phyloP scores from a whole-genome alignment of 2,797 vertebrate genomes.

The Remorina albescens region DNA sequence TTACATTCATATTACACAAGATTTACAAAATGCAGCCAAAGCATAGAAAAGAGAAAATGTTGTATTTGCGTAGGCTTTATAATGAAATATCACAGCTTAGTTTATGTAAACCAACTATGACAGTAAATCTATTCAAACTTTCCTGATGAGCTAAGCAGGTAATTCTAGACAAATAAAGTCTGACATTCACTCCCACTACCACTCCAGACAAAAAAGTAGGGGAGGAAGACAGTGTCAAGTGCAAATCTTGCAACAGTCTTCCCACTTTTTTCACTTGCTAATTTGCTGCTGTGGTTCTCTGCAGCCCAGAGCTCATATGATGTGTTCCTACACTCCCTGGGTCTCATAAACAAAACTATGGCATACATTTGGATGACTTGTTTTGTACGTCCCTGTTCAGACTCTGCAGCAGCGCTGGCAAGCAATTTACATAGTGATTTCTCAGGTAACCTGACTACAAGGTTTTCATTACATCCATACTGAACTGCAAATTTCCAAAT shows the following conservation, averaged over 20 bases:
- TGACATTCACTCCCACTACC: conserved; percentile 43
- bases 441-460: conserved; percentile 40
- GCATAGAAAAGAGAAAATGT: conserved; percentile 50
- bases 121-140: conserved; percentile 66
- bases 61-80: conserved; percentile 62
- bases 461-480: conserved; percentile 48
- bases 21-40: conserved; percentile 63
- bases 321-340: conserved; percentile 30
- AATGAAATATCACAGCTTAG: conserved; percentile 55
- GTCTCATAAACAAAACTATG: conserved; percentile 24
- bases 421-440: conserved; percentile 49
- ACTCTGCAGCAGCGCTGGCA: conserved; percentile 26
- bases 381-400: conserved; percentile 25
- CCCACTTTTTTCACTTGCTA: conserved; percentile 36
- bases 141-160: conserved; percentile 64
- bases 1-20: conserved; percentile 66
- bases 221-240: conserved; percentile 30
- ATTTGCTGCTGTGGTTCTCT: conserved; percentile 17
- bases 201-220: conserved; percentile 22
- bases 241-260: conserved; percentile 34
- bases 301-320: conserved; percentile 12
- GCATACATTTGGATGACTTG: conserved; percentile 17
- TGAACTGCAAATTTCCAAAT: conserved; percentile 34
- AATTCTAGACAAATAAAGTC: conserved; percentile 62
- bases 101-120: conserved; percentile 65